These are phyloP conservation scores for Palythoa grandiflora DNA, from an alignment of 92 coral and sea anemone species.

Conservation along the genomic window DNA sequence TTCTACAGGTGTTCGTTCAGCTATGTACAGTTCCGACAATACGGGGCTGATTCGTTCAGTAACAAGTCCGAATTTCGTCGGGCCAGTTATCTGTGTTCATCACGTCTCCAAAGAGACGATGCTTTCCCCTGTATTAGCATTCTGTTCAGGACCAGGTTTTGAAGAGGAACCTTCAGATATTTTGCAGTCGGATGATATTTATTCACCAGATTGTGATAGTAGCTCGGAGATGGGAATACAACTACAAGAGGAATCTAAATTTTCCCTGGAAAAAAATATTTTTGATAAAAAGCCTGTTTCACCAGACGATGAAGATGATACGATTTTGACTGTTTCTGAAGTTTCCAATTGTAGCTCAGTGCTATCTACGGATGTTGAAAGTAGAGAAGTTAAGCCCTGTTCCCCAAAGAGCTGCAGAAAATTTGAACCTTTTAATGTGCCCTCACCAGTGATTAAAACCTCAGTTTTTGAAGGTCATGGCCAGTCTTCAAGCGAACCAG, in stretches of 20 bases:
- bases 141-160: constrained; percentile 82
- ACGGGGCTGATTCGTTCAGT: neutral
- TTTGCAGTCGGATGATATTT: constrained; percentile 61
- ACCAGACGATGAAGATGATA: constrained; percentile 68
- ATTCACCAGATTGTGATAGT: constrained; percentile 63
- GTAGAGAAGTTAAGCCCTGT: constrained; percentile 6
- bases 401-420: constrained; percentile 21
- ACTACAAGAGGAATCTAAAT: neutral
- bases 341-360: constrained; percentile 76
- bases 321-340: constrained; percentile 69
- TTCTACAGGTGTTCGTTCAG: constrained; percentile 36
- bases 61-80: constrained; percentile 13
- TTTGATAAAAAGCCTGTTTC: constrained; percentile 56
- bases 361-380: constrained; percentile 37
- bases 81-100: constrained; percentile 21
- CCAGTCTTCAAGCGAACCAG: constrained; percentile 81
- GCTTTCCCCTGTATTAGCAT: constrained; percentile 74
- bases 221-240: neutral
- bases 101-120: constrained; percentile 14
- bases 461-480: constrained; percentile 54
- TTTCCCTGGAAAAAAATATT: constrained; percentile 62
- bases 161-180: constrained; percentile 63
- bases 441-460: constrained; percentile 23
- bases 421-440: neutral
- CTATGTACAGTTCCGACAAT: constrained; percentile 13